phyloP scores from a whole-genome alignment of 1,140 invertebrate genomes.

The Diabrotica virgifera region DNA sequence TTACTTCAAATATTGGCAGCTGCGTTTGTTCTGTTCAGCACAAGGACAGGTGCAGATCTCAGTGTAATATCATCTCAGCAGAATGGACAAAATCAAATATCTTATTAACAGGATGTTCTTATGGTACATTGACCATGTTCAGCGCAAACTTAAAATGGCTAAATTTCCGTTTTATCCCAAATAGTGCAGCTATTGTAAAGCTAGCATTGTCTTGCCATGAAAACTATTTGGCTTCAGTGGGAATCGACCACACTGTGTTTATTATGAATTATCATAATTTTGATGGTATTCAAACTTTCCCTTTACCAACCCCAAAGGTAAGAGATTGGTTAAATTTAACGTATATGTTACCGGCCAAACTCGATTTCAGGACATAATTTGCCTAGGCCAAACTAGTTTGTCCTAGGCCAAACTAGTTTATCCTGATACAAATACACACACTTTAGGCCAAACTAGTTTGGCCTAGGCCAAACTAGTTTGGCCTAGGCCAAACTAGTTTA shows the following conservation, averaged over 20 bases:
- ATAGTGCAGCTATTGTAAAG: constrained; percentile 10
- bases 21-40: constrained; percentile 4
- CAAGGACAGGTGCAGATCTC: too few relatives aligned
- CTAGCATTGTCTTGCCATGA: constrained; percentile 16
- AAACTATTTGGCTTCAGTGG: constrained; percentile 15
- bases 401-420: too few relatives aligned
- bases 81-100: constrained; percentile 14
- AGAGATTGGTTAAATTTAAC: background rate
- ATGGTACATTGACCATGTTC: constrained; percentile 10
- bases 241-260: constrained; percentile 14
- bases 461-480: too few relatives aligned
- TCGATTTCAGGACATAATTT: too few relatives aligned
- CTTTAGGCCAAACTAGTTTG: too few relatives aligned
- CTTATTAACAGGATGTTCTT: constrained; percentile 22
- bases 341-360: too few relatives aligned
- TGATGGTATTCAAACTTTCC: background rate
- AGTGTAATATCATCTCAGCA: constrained; percentile 10
- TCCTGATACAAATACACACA: too few relatives aligned
- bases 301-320: background rate
- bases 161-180: background rate
- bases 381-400: too few relatives aligned
- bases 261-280: constrained; percentile 6
- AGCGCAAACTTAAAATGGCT: background rate
- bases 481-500: too few relatives aligned
- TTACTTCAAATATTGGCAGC: background rate